Conservation (phyloP, 2,888 invertebrate species). For the Dynastes grantii region DNA sequence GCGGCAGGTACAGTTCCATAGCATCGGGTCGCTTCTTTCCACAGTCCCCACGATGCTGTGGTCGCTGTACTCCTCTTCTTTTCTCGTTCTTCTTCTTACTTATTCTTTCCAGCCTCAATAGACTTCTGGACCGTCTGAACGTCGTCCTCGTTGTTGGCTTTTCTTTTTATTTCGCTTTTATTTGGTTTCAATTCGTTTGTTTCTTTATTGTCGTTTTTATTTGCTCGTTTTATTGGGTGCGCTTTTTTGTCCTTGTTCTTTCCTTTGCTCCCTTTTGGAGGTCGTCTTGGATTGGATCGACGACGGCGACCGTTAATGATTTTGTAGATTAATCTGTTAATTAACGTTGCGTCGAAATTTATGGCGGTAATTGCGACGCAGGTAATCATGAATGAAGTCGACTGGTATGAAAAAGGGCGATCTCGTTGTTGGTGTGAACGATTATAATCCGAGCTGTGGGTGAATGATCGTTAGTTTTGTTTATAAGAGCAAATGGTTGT, state of each 20-base stretch:
- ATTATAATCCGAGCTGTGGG: not conserved
- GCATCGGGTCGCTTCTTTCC: conserved; percentile 21
- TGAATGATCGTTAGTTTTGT: not conserved
- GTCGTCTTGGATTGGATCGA: conserved; percentile 36
- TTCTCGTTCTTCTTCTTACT: conserved; percentile 3
- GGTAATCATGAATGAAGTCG: conserved; percentile 31
- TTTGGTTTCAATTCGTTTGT: conserved; percentile 31
- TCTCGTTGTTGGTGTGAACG: conserved; percentile 21
- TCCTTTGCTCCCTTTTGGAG: conserved; percentile 31
- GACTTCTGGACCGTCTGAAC: conserved; percentile 32
- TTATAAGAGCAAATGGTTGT: no score
- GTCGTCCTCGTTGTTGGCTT: not conserved
- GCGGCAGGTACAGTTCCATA: conserved; percentile 63
- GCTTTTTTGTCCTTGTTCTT: conserved; percentile 21
- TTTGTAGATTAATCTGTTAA: conserved; percentile 45
- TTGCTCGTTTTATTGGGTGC: conserved; percentile 14
- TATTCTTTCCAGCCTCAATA: not conserved
- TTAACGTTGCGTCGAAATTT: conserved; percentile 45
- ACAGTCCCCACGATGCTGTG: conserved; percentile 2
- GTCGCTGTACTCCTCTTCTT: not conserved
- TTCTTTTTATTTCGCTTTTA: conserved; percentile 27
- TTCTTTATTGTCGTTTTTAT: conserved; percentile 31
- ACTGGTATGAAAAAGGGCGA: not conserved
- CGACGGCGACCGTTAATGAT: conserved; percentile 40
- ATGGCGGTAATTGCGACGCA: conserved; percentile 36